Conservation (phyloP, 64 coral and sea anemone species). For the Anthopleura sola region DNA sequence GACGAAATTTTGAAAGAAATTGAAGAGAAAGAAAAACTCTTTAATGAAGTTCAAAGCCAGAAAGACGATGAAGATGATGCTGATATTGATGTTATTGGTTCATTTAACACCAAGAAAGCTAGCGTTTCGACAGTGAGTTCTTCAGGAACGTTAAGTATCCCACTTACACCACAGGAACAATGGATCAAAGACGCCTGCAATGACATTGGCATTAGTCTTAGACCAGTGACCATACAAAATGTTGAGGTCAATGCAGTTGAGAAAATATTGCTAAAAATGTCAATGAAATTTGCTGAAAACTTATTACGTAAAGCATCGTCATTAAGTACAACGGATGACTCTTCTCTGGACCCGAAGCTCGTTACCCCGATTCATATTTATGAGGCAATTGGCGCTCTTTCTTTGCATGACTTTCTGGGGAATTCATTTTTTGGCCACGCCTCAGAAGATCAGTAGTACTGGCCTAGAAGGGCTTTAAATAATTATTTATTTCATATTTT, state of each 20-base stretch:
- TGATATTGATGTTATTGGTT: slow-evolving; percentile 70
- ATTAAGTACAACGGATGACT: slow-evolving; percentile 24
- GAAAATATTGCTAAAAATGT: slow-evolving; percentile 35
- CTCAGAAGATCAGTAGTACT: not conserved
- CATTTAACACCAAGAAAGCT: not conserved
- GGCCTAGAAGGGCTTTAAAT: not conserved
- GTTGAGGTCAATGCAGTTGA: slow-evolving; percentile 48
- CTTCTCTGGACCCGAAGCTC: slow-evolving; percentile 37
- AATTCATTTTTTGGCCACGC: slow-evolving; percentile 2
- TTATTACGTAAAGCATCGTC: slow-evolving; percentile 56
- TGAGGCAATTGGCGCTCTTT: slow-evolving; percentile 48
- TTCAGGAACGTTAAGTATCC: not conserved
- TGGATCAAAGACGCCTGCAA: slow-evolving; percentile 62
- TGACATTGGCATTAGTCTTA: slow-evolving; percentile 59
- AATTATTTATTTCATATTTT: not conserved
- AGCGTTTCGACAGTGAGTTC: too few species aligned
- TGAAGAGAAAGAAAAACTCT: slow-evolving; percentile 30
- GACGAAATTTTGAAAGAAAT: slow-evolving; percentile 7
- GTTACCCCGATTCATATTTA: slow-evolving; percentile 57
- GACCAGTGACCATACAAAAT: slow-evolving; percentile 42
- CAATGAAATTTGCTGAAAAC: slow-evolving; percentile 52
- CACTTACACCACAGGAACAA: slow-evolving; percentile 37
- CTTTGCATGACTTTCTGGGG: slow-evolving; percentile 59
- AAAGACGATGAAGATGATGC: slow-evolving; percentile 18
- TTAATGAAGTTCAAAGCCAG: not conserved